phyloP scores from a whole-genome alignment of 2,888 invertebrate genomes.

The Cylindroiulus punctatus region DNA sequence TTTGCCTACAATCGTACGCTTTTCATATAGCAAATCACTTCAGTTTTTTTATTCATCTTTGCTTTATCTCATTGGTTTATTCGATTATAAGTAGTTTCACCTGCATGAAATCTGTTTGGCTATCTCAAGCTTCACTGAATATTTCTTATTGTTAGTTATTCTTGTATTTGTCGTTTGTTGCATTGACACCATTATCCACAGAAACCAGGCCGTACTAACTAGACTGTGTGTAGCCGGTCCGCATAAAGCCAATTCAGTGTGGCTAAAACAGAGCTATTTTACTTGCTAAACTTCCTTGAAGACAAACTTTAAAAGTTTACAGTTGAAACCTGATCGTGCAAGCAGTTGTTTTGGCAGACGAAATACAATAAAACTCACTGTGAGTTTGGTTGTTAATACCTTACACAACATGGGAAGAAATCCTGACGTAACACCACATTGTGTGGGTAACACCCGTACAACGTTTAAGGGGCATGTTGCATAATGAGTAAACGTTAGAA shows the following conservation, averaged over 20 bases:
- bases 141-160: not conserved
- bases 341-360: conserved; percentile 3
- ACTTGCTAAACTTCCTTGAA: not conserved
- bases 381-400: not conserved
- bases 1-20: too few species aligned
- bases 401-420: not conserved
- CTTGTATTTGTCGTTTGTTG: not conserved
- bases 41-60: too few species aligned
- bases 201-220: conserved; percentile 16
- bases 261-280: conserved; percentile 5
- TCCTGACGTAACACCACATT: too few species aligned
- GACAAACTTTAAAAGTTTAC: not conserved
- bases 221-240: conserved; percentile 15
- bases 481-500: too few species aligned
- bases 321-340: not conserved
- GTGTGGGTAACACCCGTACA: not conserved
- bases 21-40: too few species aligned
- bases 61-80: too few species aligned
- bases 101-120: too few species aligned
- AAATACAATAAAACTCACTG: not conserved
- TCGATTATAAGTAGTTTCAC: too few species aligned
- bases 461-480: not conserved
- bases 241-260: conserved; percentile 16
- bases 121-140: not conserved
- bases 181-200: not conserved